Percentiles rank a stretch among this genome's conserved stretches.
Evolutionary conservation across 1,140 invertebrate species (phyloP).

Genomic region (Kradibia gibbosae): DNA sequence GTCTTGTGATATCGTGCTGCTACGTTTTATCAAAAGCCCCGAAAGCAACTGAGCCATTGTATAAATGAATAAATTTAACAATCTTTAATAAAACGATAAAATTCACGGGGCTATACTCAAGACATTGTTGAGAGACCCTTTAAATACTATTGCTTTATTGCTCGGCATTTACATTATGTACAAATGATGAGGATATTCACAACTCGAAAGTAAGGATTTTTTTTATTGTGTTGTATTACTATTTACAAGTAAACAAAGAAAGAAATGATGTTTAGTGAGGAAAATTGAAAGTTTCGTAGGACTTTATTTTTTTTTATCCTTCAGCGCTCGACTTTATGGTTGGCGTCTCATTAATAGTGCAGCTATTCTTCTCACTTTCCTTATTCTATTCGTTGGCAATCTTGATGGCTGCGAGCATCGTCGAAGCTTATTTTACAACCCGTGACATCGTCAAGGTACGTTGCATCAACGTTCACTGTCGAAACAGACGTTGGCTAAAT

Average conservation of each 20-base stretch:
- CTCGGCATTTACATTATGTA: conserved; percentile 50
- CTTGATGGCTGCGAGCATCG: background rate
- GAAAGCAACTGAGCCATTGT: conserved; percentile 71
- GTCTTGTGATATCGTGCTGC: conserved; percentile 38
- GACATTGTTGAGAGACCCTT: conserved; percentile 36
- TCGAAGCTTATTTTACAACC: background rate
- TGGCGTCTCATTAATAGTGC: background rate
- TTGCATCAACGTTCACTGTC: conserved; percentile 9
- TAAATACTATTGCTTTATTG: conserved; percentile 43
- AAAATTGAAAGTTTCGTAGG: conserved; percentile 41
- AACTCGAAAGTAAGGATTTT: conserved; percentile 47
- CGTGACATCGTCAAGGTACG: conserved; percentile 3
- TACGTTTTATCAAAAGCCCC: conserved; percentile 35
- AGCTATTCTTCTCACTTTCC: background rate
- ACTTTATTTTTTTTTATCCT: conserved; percentile 47
- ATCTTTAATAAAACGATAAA: conserved; percentile 74
- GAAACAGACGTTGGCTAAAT: conserved; percentile 17
- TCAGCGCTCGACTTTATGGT: background rate
- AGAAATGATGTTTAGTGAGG: conserved; percentile 48
- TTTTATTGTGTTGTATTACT: conserved; percentile 51
- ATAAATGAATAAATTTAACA: conserved; percentile 75
- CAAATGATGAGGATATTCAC: conserved; percentile 48
- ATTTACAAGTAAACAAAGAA: conserved; percentile 52
- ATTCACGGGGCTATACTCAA: conserved; percentile 50
- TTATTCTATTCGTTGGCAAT: conserved; percentile 4